A percentile compares a stretch with the other conserved stretches of the same genome.
phyloP scores from a whole-genome alignment of 2,888 invertebrate genomes.

The Epirrhoe alternata region DNA sequence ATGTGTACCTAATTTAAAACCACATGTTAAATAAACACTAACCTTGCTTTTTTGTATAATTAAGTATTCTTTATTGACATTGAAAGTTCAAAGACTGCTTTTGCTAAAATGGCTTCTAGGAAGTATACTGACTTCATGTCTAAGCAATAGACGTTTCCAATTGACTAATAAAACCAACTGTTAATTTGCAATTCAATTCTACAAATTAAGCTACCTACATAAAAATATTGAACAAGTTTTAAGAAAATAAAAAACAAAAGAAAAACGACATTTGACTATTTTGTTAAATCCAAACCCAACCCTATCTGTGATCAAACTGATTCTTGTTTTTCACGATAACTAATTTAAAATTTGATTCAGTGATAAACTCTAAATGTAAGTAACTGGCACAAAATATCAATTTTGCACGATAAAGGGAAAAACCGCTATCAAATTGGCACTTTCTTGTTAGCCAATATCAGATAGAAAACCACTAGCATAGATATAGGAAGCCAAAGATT shows the following conservation, averaged over 20 bases:
- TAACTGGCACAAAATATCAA: background rate
- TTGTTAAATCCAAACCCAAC: too few species aligned
- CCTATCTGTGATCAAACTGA: too few species aligned
- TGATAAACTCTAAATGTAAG: background rate
- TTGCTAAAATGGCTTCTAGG: constrained; percentile 14
- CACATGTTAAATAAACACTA: background rate
- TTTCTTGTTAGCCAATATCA: constrained; percentile 22
- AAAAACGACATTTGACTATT: too few species aligned
- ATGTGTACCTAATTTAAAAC: background rate
- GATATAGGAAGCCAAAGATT: constrained; percentile 36
- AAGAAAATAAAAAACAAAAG: too few species aligned
- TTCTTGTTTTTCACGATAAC: too few species aligned
- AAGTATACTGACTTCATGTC: constrained; percentile 15
- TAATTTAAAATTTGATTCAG: background rate
- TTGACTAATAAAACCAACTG: background rate
- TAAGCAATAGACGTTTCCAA: constrained; percentile 1
- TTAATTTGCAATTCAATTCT: background rate
- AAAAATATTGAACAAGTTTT: too few species aligned
- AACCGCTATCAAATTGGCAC: background rate
- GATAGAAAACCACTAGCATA: constrained; percentile 8
- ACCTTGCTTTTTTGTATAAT: constrained; percentile 26
- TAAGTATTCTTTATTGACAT: constrained; percentile 34
- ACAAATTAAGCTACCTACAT: background rate
- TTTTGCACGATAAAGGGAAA: background rate
- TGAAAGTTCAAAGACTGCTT: constrained; percentile 42